Percentiles rank a stretch among this genome's conserved stretches.
Evolutionary conservation across 1,140 invertebrate species (phyloP).

Genomic region (Gryllus bimaculatus): DNA sequence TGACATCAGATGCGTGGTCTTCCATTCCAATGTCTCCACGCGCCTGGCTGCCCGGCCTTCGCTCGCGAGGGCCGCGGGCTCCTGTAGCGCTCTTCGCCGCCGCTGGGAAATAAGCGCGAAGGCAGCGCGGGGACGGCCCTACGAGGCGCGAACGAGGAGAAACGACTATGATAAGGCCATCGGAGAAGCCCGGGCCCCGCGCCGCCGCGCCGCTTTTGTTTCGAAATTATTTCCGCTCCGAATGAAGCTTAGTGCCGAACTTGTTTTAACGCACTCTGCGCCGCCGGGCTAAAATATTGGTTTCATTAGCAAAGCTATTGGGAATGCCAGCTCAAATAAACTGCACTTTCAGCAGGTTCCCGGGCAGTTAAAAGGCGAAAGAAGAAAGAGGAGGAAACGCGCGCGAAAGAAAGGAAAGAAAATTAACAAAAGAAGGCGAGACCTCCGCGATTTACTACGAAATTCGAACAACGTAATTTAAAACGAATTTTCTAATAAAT

Average conservation of each 20-base stretch:
- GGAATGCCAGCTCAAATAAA: neutral
- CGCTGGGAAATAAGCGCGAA: neutral
- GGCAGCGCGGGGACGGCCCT: too few relatives aligned
- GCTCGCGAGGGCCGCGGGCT: too few relatives aligned
- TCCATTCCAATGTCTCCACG: too few relatives aligned
- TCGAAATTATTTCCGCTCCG: neutral
- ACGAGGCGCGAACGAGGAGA: neutral
- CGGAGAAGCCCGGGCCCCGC: neutral
- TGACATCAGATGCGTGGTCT: too few relatives aligned
- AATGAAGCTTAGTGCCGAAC: conserved; percentile 1
- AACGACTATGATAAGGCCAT: neutral
- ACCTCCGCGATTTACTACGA: neutral
- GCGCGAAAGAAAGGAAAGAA: neutral
- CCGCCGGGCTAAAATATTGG: neutral
- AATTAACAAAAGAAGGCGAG: neutral
- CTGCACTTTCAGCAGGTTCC: neutral
- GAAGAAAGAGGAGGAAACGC: neutral
- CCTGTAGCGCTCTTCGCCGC: too few relatives aligned
- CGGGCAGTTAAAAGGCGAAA: neutral
- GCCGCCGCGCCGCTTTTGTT: neutral
- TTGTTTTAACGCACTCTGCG: neutral
- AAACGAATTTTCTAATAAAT: conserved; percentile 1
- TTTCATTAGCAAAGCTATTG: conserved; percentile 5
- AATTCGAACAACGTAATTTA: neutral
- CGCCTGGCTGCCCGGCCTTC: too few relatives aligned